These are phyloP conservation scores for Tauraco hartlaubi DNA, from an alignment of 2,797 vertebrate species.

Conservation along the genomic window DNA sequence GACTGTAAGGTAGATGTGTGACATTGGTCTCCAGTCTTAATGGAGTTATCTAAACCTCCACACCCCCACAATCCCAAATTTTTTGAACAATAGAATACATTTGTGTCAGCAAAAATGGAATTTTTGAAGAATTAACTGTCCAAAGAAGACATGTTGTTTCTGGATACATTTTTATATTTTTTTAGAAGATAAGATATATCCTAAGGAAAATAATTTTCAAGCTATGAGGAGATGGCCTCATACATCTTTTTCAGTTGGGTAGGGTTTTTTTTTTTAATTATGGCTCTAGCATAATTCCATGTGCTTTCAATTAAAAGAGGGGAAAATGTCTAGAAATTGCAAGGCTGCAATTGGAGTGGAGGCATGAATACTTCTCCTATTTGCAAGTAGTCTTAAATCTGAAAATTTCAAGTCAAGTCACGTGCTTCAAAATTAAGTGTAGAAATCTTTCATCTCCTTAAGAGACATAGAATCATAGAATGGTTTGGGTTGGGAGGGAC, in stretches of 20 bases:
- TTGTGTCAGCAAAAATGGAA: not conserved
- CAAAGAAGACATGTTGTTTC: not conserved
- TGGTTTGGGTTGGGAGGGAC: no score
- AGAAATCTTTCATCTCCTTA: not conserved
- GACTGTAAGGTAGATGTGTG: not conserved
- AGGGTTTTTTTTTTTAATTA: not conserved
- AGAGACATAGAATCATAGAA: not conserved
- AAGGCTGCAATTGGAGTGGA: not conserved
- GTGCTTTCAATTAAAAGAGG: not conserved
- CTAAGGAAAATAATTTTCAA: not conserved
- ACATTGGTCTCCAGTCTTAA: not conserved
- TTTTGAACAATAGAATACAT: not conserved
- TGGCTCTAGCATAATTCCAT: not conserved
- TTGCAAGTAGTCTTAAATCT: not conserved
- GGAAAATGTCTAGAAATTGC: not conserved
- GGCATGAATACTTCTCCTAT: not conserved
- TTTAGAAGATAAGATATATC: not conserved
- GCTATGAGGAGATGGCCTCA: not conserved
- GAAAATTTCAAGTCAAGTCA: not conserved
- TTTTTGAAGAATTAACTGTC: not conserved
- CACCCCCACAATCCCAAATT: not conserved
- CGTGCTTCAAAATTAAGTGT: not conserved
- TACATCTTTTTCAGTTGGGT: not conserved
- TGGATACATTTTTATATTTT: not conserved
- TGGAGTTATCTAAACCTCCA: not conserved